These are phyloP conservation scores for Pelecanus crispus DNA, from an alignment of 2,113 vertebrate genomes.

Conservation along the genomic window DNA sequence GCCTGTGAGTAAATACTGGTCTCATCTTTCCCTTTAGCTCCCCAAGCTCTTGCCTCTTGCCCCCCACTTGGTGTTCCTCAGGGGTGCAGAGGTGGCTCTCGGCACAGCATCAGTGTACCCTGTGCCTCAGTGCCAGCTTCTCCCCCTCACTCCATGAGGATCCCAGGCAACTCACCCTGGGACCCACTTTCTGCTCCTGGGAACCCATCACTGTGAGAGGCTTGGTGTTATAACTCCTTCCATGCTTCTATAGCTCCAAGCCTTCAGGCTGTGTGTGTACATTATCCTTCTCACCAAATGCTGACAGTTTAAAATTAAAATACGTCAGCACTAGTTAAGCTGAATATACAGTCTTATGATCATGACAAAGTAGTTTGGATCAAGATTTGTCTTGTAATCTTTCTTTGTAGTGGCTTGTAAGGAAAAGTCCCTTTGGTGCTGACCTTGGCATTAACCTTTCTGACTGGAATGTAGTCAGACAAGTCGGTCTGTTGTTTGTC, in stretches of 20 bases:
- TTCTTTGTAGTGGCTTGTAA: background rate
- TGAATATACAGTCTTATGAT: background rate
- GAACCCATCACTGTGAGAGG: background rate
- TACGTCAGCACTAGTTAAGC: background rate
- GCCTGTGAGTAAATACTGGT: background rate
- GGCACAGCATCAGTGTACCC: background rate
- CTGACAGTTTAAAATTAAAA: background rate
- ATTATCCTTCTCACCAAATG: background rate
- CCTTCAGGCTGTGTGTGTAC: background rate
- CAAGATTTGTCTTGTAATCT: background rate
- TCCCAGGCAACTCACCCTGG: background rate
- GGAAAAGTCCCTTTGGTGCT: background rate
- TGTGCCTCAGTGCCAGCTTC: background rate
- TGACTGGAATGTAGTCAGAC: background rate
- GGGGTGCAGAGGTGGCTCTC: background rate
- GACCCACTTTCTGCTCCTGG: background rate
- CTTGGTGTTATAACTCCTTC: background rate
- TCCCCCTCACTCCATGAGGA: background rate
- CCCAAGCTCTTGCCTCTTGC: background rate
- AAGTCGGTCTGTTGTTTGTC: background rate
- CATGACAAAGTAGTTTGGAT: background rate
- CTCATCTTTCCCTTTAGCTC: background rate
- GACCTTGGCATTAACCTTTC: background rate
- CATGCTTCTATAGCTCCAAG: background rate
- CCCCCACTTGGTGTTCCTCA: background rate